Percentiles rank a stretch among this genome's conserved stretches.
Evolutionary conservation across 2,888 invertebrate species (phyloP).

Genomic region (Ceriagrion tenellum): DNA sequence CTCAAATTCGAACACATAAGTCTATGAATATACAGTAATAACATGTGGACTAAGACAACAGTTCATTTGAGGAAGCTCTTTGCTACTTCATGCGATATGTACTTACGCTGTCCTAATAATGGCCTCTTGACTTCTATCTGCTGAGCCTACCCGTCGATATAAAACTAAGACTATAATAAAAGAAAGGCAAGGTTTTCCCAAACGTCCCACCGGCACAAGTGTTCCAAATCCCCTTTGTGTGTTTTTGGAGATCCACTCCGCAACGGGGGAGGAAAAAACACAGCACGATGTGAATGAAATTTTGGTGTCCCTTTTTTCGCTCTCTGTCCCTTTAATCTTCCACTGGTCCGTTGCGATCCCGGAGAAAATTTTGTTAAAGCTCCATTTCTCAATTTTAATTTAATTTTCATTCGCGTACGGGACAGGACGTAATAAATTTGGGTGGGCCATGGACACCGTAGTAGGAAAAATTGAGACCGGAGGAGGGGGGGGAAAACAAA

Average conservation of each 20-base stretch:
- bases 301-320: not conserved
- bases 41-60: not conserved
- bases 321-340: conserved; percentile 4
- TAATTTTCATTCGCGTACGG: conserved; percentile 40
- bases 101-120: not conserved
- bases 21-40: too few species aligned
- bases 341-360: not conserved
- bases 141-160: not conserved
- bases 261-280: not conserved
- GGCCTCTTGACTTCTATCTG: not conserved
- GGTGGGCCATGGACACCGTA: not conserved
- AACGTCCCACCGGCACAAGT: not conserved
- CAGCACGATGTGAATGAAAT: not conserved
- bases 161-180: not conserved
- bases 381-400: conserved; percentile 44
- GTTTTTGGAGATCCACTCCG: not conserved
- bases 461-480: not conserved
- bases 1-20: too few species aligned
- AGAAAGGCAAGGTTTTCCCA: not conserved
- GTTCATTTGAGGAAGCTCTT: not conserved
- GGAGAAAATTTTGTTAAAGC: conserved; percentile 36
- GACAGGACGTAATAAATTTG: conserved; percentile 16
- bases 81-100: not conserved
- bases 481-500: not conserved
- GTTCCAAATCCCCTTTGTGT: not conserved